Base-by-base conservation (phyloP, 2,113 vertebrate species). In the Eurystomus gularis region DNA sequence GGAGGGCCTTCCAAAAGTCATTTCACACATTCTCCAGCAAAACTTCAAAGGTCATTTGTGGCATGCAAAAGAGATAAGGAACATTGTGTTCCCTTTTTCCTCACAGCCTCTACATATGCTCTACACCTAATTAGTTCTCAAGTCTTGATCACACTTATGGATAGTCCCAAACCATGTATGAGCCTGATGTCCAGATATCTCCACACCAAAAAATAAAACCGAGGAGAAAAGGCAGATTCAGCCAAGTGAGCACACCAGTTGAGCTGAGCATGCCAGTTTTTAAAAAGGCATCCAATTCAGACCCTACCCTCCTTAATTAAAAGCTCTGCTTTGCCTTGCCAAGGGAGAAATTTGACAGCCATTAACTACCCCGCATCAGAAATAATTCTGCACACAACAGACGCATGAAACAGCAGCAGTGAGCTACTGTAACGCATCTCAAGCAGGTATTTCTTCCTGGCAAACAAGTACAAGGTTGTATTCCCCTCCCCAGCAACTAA, bases 361-460 rank as follows among this genome's bases (percentile, higher is more conserved):
- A 66, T 78, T 88, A 92, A 94, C 78, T 52, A 69, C 49, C 15
- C 65, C 64, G 73, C 49, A 76, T 44, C 91, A 92, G 60, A 93
- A 95, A 86, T 81, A 77, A 90, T 42, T 83, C 69, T 66, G 78
- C 68, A 81, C 58, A 52, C 37, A 93, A 48, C 42, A 80, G 62
- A 77, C 0, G 0, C 9, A 68, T 0, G 3, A 37, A 88, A 52
- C 48, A 82, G 64, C 71, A 90, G 82, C 62, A 77, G 48, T 12
- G 64, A 84, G 73, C 86, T 80, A 55, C 85, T 52, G 44, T 26
- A 90, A 89, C 37, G 90, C 97, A 95, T 91, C 44, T 90, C 21
- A 13, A 97, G 95, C 95, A 98, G 96, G n/a, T 95, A 88, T 49
- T 96, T 98, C 86, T 97, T 98, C 98, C 98, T 97, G 97, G 92